Evolutionary conservation across 2,797 vertebrate species (phyloP).

Genomic region (Luscinia luscinia): DNA sequence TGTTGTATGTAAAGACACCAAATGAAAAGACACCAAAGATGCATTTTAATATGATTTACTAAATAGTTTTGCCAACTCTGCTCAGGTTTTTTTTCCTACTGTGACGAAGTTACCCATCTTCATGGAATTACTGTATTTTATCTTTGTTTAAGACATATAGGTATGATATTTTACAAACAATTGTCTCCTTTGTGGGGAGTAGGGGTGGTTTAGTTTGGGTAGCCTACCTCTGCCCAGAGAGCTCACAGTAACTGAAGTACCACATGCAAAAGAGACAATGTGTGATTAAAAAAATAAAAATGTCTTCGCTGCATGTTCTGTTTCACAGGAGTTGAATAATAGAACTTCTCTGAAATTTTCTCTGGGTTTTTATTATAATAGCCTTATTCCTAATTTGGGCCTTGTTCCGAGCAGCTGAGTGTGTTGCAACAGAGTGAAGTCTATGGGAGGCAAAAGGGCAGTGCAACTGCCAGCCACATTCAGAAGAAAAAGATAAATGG

Average conservation of each 20-base stretch:
- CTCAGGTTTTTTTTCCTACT: neutral
- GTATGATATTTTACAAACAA: neutral
- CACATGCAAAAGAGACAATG: neutral
- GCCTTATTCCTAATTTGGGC: neutral
- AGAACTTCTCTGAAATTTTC: neutral
- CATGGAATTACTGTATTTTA: neutral
- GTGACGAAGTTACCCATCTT: neutral
- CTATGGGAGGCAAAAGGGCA: slow-evolving; percentile 27
- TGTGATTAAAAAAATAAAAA: neutral
- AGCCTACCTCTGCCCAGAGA: neutral
- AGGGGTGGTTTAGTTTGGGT: neutral
- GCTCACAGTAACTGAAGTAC: neutral
- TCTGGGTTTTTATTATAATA: neutral
- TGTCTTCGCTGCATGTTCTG: neutral
- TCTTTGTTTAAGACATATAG: neutral
- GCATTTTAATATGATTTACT: neutral
- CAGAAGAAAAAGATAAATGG: slow-evolving; percentile 41
- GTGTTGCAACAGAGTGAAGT: neutral
- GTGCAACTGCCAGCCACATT: neutral
- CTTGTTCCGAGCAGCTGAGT: neutral
- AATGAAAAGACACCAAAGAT: neutral
- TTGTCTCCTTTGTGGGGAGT: neutral
- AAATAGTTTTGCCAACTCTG: neutral
- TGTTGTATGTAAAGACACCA: fast-evolving
- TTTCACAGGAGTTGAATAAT: neutral